Evolutionary conservation across 1,140 invertebrate species (phyloP), one percentile per base, ranked within the genome.

Genomic region (Drosophila lini): DNA sequence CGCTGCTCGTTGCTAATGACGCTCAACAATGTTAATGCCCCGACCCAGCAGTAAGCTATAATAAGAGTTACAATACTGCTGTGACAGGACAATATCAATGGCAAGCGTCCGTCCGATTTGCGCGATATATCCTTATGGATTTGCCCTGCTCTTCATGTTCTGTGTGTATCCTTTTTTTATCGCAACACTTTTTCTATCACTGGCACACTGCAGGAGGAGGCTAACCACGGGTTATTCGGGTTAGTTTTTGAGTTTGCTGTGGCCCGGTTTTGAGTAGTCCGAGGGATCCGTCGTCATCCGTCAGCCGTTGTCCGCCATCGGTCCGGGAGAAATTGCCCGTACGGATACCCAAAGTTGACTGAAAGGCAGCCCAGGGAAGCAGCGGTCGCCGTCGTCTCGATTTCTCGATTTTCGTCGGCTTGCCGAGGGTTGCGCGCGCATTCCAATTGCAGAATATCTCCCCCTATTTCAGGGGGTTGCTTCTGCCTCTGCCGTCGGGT

Each of bases 1-100:
- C 56, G 34, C 38, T 36, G 15, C 31, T 74, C 73, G 79, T 80
- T 85, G 88, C 77, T 80, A 78, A 48, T 57, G 78, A 81, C 81
- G 76, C 83, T 81, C 80, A 88, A 92, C 92, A 92, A 92, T 92
- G 92, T 91, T 91, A 92, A 96, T 97, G 96, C 96, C 96, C 96
- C 94, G 96, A 94, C 94, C 94, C 96, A 97, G 96, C 96, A 97
- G 96, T 97, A 97, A 94, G 93, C 82, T 93, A 93, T 90, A 70
- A 44, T 91, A 69, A 92, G 93, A 93, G 92, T 50, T 77, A 92
- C 93, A 94, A 94, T 97, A 97, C 96, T 97, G 96, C 96, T 97
- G 96, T 97, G 96, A 97, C 96, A 97, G 96, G 96, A 97, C 96
- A 97, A 97, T 97, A 97, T 97, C 95, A 95, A 93, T 94, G 95